Base-by-base conservation (phyloP, 2,888 invertebrate genomes). In the Vanessa cardui region DNA sequence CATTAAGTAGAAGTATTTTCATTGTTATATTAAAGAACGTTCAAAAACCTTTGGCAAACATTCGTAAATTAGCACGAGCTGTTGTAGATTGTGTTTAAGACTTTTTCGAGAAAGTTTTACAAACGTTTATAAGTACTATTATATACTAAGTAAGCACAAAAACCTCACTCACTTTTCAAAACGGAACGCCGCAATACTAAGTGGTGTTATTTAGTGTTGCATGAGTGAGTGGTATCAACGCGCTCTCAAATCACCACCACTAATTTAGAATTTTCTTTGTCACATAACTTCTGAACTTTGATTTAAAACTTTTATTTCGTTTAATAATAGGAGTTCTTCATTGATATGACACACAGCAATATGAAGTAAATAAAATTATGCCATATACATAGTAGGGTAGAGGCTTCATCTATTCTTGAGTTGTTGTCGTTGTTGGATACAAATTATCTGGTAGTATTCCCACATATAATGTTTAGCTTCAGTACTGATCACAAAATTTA, bases 101-200 rank as follows among this genome's bases (percentile, higher is more conserved):
- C 20, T 50, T 46, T 45, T 18, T n/a, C 7, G 6, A 45, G 6
- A 7, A 50, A 59, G 9, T 65, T 64, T 45, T 33, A 52, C 16
- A 60, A 60, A 65, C 45, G 50, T 58, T 21, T 50, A 21, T 26
- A 60, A 65, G 59, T 46, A 65, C 59, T 52, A 65, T 60, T 54
- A 60, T 54, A 60, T 26, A 65, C 60, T 45, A 60, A 65, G 52
- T 54, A 26, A 54, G 52, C 46, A 60, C 31, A 16, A 60, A 52
- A 65, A 65, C 50, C 60, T 52, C 20, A 20, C 33, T 56, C 54
- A 31, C 31, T 54, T 56, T 18, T 18, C 18, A 56, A 39, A 33
- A 26, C 26, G 26, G 26, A 26, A 26, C 26, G 26, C 4, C 26
- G 2, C 3, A 26, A 26, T 26, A 26, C 26, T 26, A 2, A 26